Conservation (phyloP, 2,888 invertebrate genomes). For the Pterobdella sp. region DNA sequence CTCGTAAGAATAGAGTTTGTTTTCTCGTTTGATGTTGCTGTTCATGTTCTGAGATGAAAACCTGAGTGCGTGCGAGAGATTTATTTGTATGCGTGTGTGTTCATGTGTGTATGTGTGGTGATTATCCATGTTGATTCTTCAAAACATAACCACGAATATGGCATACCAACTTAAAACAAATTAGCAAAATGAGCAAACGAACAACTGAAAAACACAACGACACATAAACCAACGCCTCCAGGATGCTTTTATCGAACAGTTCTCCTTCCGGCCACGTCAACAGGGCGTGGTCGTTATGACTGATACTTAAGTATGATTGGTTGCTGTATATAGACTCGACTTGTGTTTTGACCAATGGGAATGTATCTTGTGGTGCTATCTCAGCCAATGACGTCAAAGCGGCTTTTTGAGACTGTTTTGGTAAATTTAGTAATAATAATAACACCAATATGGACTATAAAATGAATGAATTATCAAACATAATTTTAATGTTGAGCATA, state of each 20-base stretch:
- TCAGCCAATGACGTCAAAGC: slow-evolving; percentile 65
- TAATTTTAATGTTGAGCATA: background rate
- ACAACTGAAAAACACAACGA: background rate
- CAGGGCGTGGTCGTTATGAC: slow-evolving; percentile 56
- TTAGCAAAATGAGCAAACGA: background rate
- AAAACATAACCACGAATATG: background rate
- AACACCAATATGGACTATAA: background rate
- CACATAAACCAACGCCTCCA: slow-evolving; percentile 44
- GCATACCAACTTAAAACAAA: background rate
- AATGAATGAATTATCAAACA: background rate
- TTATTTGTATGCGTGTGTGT: no score
- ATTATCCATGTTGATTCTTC: no score
- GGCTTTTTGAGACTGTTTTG: slow-evolving; percentile 53
- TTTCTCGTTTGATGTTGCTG: slow-evolving; percentile 79
- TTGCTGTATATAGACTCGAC: slow-evolving; percentile 58
- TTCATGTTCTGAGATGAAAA: slow-evolving; percentile 8
- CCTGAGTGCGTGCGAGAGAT: background rate
- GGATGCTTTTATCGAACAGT: slow-evolving; percentile 76
- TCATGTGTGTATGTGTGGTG: no score
- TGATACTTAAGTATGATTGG: slow-evolving; percentile 60
- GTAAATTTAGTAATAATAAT: background rate
- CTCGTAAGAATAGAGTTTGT: slow-evolving; percentile 89
- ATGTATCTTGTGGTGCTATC: slow-evolving; percentile 60
- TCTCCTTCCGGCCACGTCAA: slow-evolving; percentile 79
- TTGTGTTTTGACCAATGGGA: slow-evolving; percentile 61